Base-by-base conservation (phyloP, 2,888 invertebrate species). In the Parnassius smintheus region DNA sequence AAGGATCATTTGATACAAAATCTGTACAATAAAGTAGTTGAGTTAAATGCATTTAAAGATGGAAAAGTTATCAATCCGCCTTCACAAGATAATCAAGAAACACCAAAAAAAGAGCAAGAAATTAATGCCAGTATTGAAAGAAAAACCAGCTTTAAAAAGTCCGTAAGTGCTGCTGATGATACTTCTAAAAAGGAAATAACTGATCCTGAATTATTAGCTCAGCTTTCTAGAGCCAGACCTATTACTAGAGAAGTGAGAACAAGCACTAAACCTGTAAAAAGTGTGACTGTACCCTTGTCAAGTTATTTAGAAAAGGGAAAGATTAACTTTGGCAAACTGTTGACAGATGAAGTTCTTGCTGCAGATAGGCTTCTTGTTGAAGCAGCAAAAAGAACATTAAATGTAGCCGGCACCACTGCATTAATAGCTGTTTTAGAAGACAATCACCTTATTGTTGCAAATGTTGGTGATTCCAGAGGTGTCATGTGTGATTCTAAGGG, bases 381-480 rank as follows among this genome's bases (percentile, higher is more conserved):
- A 80, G 94, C 95, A 61, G 97, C 97, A 9, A 97, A 97, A 80
- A 94, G 95, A 71, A 95, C 94, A 46, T 91, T 94, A 77, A 94
- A 95, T 85, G 94, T 95, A 25, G 95, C 94, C 81, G 98, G 99
- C 13, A 98, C 98, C 25, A 99, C 99, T 41, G 98, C 98, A 2
- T 87, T 99, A 53, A 95, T 98, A 72, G 98, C 98, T 42, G 88
- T 98, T 13, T 91, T 98, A 71, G 96, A 98, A 82, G 95, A 94
- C 50, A 94, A 95, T 72, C 94, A 95, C 74, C 87, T 99, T 68
- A 95, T 96, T 69, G 98, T 99, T 41, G 98, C 98, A 12, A 99
- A 99, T 92, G 98, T 99, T 35, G 99, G 99, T 3, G 99, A 99
- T 85, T 98, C 98, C 0, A 93, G 99, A 69, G 99, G 98, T 42